Evolutionary conservation across 2,888 invertebrate genomes (phyloP).

Genomic region (Drosophila greeni): DNA sequence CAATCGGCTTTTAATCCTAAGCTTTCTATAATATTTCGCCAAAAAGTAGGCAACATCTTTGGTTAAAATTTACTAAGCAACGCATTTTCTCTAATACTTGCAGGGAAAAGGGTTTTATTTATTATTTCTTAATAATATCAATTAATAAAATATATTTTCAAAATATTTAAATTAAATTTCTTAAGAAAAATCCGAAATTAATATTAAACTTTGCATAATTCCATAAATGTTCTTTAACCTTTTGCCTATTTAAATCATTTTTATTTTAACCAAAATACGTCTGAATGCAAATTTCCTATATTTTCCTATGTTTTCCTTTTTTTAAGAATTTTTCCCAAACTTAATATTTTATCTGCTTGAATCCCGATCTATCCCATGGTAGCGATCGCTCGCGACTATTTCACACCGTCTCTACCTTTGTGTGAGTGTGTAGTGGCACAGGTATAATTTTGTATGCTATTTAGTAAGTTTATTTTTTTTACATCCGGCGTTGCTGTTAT

Average conservation of each 20-base stretch:
- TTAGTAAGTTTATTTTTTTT: constrained; percentile 72
- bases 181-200: too few species aligned
- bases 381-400: constrained; percentile 48
- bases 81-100: not conserved
- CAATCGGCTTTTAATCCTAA: too few species aligned
- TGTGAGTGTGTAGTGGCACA: constrained; percentile 31
- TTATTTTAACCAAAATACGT: too few species aligned
- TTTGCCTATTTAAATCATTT: not conserved
- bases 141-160: not conserved
- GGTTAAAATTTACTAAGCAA: not conserved
- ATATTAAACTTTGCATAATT: too few species aligned
- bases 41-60: not conserved
- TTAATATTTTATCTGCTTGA: not conserved
- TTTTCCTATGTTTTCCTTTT: not conserved
- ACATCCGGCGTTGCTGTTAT: constrained; percentile 32
- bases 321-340: too few species aligned
- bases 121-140: not conserved
- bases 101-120: not conserved
- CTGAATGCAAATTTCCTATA: not conserved
- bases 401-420: constrained; percentile 26
- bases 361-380: constrained; percentile 47
- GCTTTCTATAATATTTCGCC: not conserved
- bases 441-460: constrained; percentile 62
- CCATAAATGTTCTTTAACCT: not conserved
- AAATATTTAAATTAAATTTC: not conserved